Evolutionary conservation across 1,140 invertebrate genomes (phyloP), one percentile per base, ranked within the genome.

Genomic region (Ostrea edulis): DNA sequence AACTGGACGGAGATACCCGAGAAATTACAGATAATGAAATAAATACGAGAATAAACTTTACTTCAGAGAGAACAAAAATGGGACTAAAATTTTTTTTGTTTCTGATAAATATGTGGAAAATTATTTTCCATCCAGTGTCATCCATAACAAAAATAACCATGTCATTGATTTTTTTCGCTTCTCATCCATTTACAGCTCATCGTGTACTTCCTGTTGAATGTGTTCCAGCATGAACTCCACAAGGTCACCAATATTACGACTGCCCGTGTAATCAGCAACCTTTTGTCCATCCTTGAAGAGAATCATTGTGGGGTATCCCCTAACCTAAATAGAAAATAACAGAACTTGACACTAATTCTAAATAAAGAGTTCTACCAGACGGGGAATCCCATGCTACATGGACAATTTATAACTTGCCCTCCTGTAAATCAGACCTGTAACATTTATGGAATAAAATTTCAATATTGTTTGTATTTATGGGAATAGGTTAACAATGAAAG

Each of bases 271-370:
- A 92, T 97, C 97, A 25, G 86, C 55, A 86, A 96, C 93, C 85
- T 94, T 93, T 89, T 95, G 93, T n/a, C 97, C 97, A 95, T 97
- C 96, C 93, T 97, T 96, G 90, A 98, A 97, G 96, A 97, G 97
- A 2, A 98, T 94, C 8, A 98, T 92, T 3, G 97, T 97, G 0
- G 97, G 97, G 94, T 97, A 98, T 25, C 97, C 97, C 92, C 97
- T 97, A n/a, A 98, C 96, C 91, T 93, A 71, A 35, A 90, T 65
- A 65, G 54, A 86, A 87, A 82, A 20, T 20, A 2, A 77, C n/a
- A 52, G 4, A n/a, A 58, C 1, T 71, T 20, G 4, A 71, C n/a
- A 71, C 8, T 71, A 9, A 11, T 44, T 44, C 5, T 1, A 44
- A 44, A 44, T 5, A 44, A n/a, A 44, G 35, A 44, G 2, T 5